A percentile compares a stretch with the other conserved stretches of the same genome.
Conservation (phyloP, 35 echinoderm and acorn worm species). For the Eucidaris tribuloides region DNA sequence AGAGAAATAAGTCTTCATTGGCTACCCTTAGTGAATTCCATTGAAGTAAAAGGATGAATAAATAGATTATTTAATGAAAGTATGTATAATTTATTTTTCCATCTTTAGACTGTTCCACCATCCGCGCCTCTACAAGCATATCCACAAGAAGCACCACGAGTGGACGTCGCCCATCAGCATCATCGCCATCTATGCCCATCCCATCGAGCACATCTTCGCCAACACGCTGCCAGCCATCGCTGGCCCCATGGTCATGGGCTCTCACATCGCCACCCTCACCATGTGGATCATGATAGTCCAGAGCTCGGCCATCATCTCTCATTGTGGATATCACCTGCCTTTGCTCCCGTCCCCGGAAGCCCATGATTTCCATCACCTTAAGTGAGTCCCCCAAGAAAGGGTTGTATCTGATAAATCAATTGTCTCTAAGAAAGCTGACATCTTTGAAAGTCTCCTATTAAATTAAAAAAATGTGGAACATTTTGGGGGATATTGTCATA, state of each 20-base stretch:
- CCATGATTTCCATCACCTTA: constrained; percentile 92
- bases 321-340: constrained; percentile 85
- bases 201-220: constrained; percentile 64
- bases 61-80: no score
- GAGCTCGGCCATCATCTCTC: constrained; percentile 49
- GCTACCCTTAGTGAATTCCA: no score
- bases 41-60: no score
- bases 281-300: constrained; percentile 61
- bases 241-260: constrained; percentile 75
- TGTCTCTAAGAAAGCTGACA: no score
- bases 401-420: background rate
- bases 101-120: constrained; percentile 75
- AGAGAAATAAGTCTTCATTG: no score
- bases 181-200: constrained; percentile 73
- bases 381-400: constrained; percentile 39
- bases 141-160: constrained; percentile 92
- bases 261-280: constrained; percentile 47
- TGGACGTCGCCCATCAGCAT: constrained; percentile 80
- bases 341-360: constrained; percentile 63
- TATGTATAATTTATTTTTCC: no score
- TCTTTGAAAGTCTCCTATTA: no score
- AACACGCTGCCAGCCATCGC: constrained; percentile 41
- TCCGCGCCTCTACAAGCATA: constrained; percentile 70
- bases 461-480: no score
- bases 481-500: no score